Evolutionary conservation across 2,113 vertebrate genomes (phyloP), one percentile per base, ranked within the genome.

Genomic region (Mus spicilegus): DNA sequence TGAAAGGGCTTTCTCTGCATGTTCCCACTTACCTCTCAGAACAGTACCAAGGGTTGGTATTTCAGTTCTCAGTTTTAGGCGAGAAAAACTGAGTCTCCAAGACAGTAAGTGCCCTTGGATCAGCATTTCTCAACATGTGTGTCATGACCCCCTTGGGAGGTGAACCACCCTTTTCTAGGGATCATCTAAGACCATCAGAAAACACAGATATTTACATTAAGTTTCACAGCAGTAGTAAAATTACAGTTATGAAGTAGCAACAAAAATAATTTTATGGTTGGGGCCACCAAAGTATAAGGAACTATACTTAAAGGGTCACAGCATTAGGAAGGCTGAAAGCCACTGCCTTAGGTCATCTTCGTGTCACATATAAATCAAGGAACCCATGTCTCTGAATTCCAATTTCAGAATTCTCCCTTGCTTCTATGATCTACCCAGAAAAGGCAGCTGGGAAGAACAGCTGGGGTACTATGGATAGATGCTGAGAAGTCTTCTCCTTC

Each of bases 391-490:
- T 39, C 89, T 72, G 46, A 46, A 54, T 39, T 88, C 70, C 80
- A 91, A 58, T 3, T 28, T 69, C 58, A 72, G 49, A 16, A 0
- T 28, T 65, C 63, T 58, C 26, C 58, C 80, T 80, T 76, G 36
- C 2, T 70, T 89, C 30, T 28, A 56, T 56, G 19, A 88, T 49
- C 51, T 56, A 33, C 33, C 42, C n/a, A 33, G 6, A 9, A 58
- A 3, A 13, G 6, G 30, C 33, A 85, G 58, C 84, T 54, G n/a
- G 17, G 65, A 42, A 70, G 56, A 88, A 56, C 5, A 1, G 3
- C 26, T 22, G 13, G 28, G 13, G 28, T 1, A 13, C 7, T 8
- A 6, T 22, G 7, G 9, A 16, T 8, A 36, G n/a, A 13, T 20
- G 2, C 14, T 8, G 28, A 42, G 42, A 36, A 10, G 20, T 22